phyloP scores from a whole-genome alignment of 1,140 invertebrate genomes.

The Drosophila ironensis region DNA sequence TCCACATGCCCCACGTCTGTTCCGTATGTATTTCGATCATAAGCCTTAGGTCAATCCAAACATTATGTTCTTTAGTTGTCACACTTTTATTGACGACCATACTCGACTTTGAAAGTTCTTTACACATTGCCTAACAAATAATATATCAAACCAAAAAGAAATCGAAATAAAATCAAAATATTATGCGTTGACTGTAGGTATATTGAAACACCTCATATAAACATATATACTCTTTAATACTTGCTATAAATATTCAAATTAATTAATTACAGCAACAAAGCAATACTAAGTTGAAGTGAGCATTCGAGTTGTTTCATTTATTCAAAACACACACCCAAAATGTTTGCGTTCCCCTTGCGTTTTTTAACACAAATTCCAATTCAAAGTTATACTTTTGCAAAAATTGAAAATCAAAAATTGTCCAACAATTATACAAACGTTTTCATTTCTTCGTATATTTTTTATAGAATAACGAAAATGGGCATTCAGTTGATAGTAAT shows the following conservation, averaged over 20 bases:
- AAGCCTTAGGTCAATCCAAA: neutral
- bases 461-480: constrained; percentile 82
- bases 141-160: constrained; percentile 9
- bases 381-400: constrained; percentile 27
- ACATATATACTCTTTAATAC: constrained; percentile 36
- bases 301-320: constrained; percentile 36
- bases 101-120: constrained; percentile 43
- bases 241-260: constrained; percentile 54
- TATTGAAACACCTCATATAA: constrained; percentile 48
- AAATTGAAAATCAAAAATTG: constrained; percentile 36
- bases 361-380: constrained; percentile 29
- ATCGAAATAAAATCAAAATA: constrained; percentile 12
- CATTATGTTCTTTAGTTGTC: constrained; percentile 64
- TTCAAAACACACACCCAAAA: neutral
- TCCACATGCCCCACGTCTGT: constrained; percentile 95
- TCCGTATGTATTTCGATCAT: constrained; percentile 82
- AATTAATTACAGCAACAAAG: constrained; percentile 63
- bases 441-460: constrained; percentile 74
- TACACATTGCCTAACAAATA: constrained; percentile 25
- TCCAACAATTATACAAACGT: constrained; percentile 62
- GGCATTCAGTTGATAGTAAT: constrained; percentile 82
- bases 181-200: constrained; percentile 72
- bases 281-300: constrained; percentile 47
- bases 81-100: constrained; percentile 45
- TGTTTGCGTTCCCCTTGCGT: constrained; percentile 6